Evolutionary conservation across 2,113 vertebrate genomes (phyloP), one percentile per base, ranked within the genome.

Genomic region (Pterocles burchelli): DNA sequence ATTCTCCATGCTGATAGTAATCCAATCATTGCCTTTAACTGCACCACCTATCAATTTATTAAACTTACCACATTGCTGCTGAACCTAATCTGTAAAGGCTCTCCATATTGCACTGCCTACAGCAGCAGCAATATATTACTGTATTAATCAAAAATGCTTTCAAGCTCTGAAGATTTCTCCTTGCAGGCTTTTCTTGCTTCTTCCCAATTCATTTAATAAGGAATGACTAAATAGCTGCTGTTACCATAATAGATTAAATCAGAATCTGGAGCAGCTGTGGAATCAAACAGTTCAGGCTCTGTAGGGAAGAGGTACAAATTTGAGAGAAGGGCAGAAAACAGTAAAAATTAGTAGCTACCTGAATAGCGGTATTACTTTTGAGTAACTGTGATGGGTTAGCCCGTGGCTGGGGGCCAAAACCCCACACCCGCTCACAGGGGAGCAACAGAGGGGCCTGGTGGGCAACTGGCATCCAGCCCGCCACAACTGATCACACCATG

Each of bases 41-140:
- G 6, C 28, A 34, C 10, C 22, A 71, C 15, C 6, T 41, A 33
- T 33, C 7, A n/a, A 26, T 62, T 81, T 54, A 77, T 75, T 78
- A 38, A 65, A 79, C 97, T 98, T 98, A 99, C 99, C 99, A 98
- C 88, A 48, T 99, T 99, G 94, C 97, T 99, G 96, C 99, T 99
- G 88, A 99, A 98, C 33, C 98, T 99, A 18, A 99, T 99, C 99
- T 99, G 99, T 46, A 99, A 54, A 5, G 98, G 97, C 36, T 98
- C 97, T 12, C 97, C 98, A 89, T 97, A 54, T 21, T 95, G 97
- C 17, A 55, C 72, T 67, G 98, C 96, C 34, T 96, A 96, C 70
- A 99, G 93, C 66, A 92, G 94, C 24, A 98, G 71, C 68, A 98
- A 98, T 31, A 98, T 97, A 29, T 99, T 97, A 43, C 85, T 96